These are phyloP conservation scores for Otis tarda DNA, from an alignment of 2,113 vertebrate species.

Conservation along the genomic window DNA sequence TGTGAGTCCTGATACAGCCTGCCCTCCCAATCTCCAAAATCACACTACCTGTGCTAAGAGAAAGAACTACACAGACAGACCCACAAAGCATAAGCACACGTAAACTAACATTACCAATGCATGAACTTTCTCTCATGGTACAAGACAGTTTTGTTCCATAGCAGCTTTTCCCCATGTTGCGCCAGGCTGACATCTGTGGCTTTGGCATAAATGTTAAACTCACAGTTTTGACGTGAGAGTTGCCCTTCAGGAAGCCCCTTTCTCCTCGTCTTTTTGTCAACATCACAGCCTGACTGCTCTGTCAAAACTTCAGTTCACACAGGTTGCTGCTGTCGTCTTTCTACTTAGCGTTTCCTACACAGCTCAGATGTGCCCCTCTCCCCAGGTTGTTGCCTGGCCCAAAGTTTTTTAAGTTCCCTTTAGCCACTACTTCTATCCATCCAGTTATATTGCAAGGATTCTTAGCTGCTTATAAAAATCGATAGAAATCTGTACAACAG, in stretches of 20 bases:
- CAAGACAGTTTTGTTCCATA: not conserved
- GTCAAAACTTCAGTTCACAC: not conserved
- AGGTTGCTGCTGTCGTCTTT: not conserved
- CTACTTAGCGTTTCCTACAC: not conserved
- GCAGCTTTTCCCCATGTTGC: not conserved
- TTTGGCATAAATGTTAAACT: not conserved
- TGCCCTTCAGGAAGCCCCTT: not conserved
- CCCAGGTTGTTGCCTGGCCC: not conserved
- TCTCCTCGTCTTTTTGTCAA: not conserved
- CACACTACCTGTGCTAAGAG: not conserved
- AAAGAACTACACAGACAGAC: not conserved
- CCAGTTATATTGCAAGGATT: not conserved
- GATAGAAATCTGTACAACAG: not conserved
- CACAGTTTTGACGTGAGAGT: not conserved
- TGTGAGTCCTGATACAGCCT: not conserved
- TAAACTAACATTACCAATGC: not conserved
- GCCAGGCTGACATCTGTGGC: not conserved
- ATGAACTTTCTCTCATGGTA: not conserved
- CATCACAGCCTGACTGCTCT: not conserved
- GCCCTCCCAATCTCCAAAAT: not conserved
- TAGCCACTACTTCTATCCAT: not conserved
- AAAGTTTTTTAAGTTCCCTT: not conserved
- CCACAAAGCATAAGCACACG: not conserved
- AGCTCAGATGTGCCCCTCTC: accelerated
- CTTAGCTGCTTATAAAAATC: not conserved